These are phyloP conservation scores for Tupaia tana DNA, from an alignment of 2,113 vertebrate genomes.

Conservation along the genomic window DNA sequence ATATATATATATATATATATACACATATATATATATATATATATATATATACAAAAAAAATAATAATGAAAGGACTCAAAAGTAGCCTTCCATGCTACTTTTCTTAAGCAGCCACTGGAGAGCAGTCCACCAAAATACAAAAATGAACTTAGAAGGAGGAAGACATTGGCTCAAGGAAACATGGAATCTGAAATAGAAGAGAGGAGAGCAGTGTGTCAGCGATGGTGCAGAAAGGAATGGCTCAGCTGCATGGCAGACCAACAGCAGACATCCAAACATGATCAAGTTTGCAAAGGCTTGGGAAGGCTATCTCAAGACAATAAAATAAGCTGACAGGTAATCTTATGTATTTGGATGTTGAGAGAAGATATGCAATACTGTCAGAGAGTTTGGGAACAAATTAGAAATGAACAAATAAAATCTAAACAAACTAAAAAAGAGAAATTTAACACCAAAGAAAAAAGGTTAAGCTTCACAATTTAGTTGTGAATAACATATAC, in stretches of 20 bases:
- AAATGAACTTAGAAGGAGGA: not conserved
- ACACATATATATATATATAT: not conserved
- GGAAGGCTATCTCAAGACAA: not conserved
- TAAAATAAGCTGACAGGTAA: not conserved
- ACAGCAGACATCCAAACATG: not conserved
- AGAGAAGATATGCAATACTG: not conserved
- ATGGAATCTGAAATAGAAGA: not conserved
- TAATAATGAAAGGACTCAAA: not conserved
- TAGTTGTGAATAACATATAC: not conserved
- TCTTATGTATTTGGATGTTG: not conserved
- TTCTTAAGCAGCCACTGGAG: not conserved
- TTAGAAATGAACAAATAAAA: not conserved
- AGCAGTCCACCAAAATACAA: not conserved
- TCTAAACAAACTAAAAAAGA: not conserved
- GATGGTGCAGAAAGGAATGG: not conserved
- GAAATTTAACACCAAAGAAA: not conserved
- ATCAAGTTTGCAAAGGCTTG: not conserved
- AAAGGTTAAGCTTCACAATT: not conserved
- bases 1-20: too few relatives aligned
- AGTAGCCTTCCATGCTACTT: not conserved
- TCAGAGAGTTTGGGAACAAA: not conserved
- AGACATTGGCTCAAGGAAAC: not conserved
- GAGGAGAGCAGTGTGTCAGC: not conserved
- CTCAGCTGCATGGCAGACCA: not conserved
- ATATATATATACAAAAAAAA: not conserved